Base-by-base conservation (phyloP, 2,113 vertebrate species). In the Ranitomeya variabilis region DNA sequence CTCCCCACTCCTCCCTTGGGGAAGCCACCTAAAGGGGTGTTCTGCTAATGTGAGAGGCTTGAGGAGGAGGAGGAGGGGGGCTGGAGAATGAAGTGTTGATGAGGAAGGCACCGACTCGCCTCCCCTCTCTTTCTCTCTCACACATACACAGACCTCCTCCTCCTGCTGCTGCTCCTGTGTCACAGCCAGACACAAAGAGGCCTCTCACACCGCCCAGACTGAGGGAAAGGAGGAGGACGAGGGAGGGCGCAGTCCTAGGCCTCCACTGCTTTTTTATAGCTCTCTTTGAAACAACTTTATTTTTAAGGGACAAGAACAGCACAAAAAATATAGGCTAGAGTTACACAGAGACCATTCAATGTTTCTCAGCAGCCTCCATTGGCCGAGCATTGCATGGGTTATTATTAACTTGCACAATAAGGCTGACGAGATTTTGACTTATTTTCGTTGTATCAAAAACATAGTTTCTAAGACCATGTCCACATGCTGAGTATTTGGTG, bases 161-260 rank as follows among this genome's bases (percentile, higher is more conserved):
- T 82, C 78, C 78, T 82, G 14, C 64, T 80, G 52, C 87, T 82
- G 69, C 87, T 89, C 87, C 87, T 79, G 74, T 89, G 87, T 89
- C 82, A 85, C 87, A 79, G 87, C 82, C 87, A 89, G 87, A 89
- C 87, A 89, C 87, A 89, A 89, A 89, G 87, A 77, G 82, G 87
- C 81, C 87, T 89, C 87, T 88, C 71, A 55, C 81, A 89, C 81
- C 82, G 87, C 87, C 87, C 87, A 85, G 87, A 85, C 87, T 87
- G 79, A 59, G 51, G 10, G 55, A 71, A 18, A 60, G 79, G 51
- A 31, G 86, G 86, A 67, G 86, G 64, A 18, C 54, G 84, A 31
- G 73, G 64, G 15, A 45, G 51, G 73, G 57, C 21, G 45, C 37
- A 88, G 59, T 79, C 74, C 55, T 31, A 67, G 57, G 76, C 85